Percentiles rank a stretch among this genome's conserved stretches.
phyloP scores from a whole-genome alignment of 2,113 vertebrate genomes.

The Psilopogon haemacephalus region DNA sequence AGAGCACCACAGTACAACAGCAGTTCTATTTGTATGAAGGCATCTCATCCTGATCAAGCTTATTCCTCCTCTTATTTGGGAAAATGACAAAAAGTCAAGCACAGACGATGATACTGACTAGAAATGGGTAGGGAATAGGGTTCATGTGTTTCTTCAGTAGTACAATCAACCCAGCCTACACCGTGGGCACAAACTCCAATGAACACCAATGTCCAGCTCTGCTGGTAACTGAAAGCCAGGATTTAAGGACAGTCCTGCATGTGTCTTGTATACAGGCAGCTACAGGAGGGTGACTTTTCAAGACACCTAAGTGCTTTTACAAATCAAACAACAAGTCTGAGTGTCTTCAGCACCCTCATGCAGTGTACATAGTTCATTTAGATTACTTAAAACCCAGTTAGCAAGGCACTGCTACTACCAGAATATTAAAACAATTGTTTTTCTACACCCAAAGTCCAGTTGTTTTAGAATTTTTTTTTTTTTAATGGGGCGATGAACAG shows the following conservation, averaged over 20 bases:
- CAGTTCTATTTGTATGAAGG: not conserved
- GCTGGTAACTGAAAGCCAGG: not conserved
- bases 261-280: not conserved
- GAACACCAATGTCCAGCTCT: not conserved
- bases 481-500: not conserved
- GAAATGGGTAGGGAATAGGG: not conserved
- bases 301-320: not conserved
- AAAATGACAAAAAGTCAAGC: not conserved
- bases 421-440: not conserved
- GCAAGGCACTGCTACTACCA: not conserved
- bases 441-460: not conserved
- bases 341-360: not conserved
- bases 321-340: not conserved
- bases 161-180: not conserved
- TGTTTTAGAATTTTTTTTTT: not conserved
- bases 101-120: not conserved
- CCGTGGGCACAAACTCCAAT: not conserved
- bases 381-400: not conserved
- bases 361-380: not conserved
- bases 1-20: not conserved
- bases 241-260: not conserved
- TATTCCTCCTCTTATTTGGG: not conserved
- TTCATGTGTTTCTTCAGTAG: not conserved
- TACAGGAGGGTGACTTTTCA: not conserved
- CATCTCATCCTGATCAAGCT: not conserved